These are phyloP conservation scores for Carlito syrichta DNA, from an alignment of 2,113 vertebrate species.

Conservation along the genomic window DNA sequence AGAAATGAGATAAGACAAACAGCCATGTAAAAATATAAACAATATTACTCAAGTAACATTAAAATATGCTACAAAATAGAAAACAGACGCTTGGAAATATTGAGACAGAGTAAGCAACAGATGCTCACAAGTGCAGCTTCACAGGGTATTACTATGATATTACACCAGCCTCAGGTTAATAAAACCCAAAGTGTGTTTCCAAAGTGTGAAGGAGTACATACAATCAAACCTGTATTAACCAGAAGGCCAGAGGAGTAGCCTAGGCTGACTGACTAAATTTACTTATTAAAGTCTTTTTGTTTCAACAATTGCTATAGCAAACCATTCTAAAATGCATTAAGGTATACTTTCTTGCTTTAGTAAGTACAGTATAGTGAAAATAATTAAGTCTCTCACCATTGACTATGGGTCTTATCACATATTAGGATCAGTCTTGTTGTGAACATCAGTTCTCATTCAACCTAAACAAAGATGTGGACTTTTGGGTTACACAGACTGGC, in stretches of 20 bases:
- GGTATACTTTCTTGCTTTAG: not conserved
- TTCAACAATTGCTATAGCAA: slow-evolving; percentile 36
- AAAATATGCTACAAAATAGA: slow-evolving; percentile 17
- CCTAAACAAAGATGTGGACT: not conserved
- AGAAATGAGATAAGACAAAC: not conserved
- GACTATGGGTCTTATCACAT: not conserved
- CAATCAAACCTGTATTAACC: not conserved
- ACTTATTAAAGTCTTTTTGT: slow-evolving; percentile 39
- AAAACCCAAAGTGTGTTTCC: not conserved
- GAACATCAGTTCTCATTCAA: not conserved
- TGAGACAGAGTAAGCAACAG: not conserved
- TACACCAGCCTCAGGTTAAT: not conserved
- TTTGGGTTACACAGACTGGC: not conserved
- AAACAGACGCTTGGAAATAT: not conserved
- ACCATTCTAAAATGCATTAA: slow-evolving; percentile 32
- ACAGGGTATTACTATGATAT: not conserved
- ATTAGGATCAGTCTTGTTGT: not conserved
- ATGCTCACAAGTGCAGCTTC: not conserved
- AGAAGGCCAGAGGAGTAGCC: not conserved
- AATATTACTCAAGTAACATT: not conserved
- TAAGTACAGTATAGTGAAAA: not conserved
- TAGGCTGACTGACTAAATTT: slow-evolving; percentile 18
- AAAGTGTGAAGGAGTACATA: not conserved
- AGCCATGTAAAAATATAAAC: slow-evolving; percentile 18
- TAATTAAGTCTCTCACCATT: slow-evolving; percentile 30